These are phyloP conservation scores for Oncorhynchus kisutch DNA, from an alignment of 2,113 vertebrate species.

Conservation along the genomic window DNA sequence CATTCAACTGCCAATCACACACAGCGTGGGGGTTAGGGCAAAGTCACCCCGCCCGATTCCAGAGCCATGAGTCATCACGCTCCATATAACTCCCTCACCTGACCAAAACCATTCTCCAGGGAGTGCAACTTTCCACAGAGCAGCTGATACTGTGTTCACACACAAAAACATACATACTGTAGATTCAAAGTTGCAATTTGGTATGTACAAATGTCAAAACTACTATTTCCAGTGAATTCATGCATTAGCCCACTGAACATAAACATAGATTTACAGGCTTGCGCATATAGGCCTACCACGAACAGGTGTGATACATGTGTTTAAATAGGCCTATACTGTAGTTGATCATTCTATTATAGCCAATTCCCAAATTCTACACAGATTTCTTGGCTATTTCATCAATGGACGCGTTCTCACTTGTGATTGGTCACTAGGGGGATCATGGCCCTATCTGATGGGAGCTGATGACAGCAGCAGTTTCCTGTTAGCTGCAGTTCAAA, in stretches of 20 bases:
- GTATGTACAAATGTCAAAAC: background rate
- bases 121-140: background rate
- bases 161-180: background rate
- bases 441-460: slow-evolving; percentile 1
- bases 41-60: slow-evolving; percentile 31
- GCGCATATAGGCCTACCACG: background rate
- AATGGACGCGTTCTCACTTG: slow-evolving; percentile 8
- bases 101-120: background rate
- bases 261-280: slow-evolving; percentile 5
- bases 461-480: background rate
- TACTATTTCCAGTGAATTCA: background rate
- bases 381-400: slow-evolving; percentile 19
- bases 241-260: slow-evolving; percentile 16
- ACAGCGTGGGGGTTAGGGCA: background rate
- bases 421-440: slow-evolving; percentile 19
- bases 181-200: background rate
- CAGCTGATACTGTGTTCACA: background rate
- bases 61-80: slow-evolving; percentile 25
- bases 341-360: background rate
- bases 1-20: slow-evolving; percentile 41
- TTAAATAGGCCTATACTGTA: background rate
- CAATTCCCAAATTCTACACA: background rate
- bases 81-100: background rate
- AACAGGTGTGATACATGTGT: background rate
- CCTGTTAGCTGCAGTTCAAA: slow-evolving; percentile 19